A percentile compares a stretch with the other conserved stretches of the same genome.
Evolutionary conservation across 2,888 invertebrate species (phyloP).

Genomic region (Escarpia spicata): DNA sequence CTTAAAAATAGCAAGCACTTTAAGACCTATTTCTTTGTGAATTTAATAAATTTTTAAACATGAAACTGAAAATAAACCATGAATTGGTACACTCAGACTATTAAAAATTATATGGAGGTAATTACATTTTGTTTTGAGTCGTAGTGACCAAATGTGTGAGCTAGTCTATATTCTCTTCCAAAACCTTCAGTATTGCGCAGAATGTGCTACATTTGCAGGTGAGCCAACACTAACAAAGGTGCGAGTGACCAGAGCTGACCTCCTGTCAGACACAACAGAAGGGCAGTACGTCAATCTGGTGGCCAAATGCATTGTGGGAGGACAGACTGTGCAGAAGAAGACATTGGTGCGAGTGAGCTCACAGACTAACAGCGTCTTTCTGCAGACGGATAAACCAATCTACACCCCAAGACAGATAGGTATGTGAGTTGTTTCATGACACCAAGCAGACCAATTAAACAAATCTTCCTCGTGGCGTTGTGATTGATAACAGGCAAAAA

Average conservation of each 20-base stretch:
- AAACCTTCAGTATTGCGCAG: not conserved
- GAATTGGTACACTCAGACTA: not conserved
- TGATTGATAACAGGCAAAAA: too few relatives aligned
- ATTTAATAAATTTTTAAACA: not conserved
- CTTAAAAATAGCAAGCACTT: not conserved
- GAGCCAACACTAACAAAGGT: not conserved
- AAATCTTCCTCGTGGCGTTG: too few relatives aligned
- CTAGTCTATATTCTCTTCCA: not conserved
- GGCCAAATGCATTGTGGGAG: not conserved
- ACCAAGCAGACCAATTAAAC: not conserved
- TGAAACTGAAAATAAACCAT: not conserved
- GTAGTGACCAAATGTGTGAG: not conserved
- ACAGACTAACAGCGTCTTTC: not conserved
- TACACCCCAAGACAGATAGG: not conserved
- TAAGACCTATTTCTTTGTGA: not conserved
- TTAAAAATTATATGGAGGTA: not conserved
- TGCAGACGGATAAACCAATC: slow-evolving; percentile 2
- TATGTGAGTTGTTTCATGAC: not conserved
- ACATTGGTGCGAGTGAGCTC: not conserved
- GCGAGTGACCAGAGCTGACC: not conserved
- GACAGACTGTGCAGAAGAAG: not conserved
- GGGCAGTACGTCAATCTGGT: not conserved
- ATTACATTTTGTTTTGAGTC: not conserved
- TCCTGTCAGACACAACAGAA: not conserved
- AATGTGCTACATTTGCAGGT: not conserved